Conservation (phyloP, 2,888 invertebrate genomes). For the Saturnia japonica region DNA sequence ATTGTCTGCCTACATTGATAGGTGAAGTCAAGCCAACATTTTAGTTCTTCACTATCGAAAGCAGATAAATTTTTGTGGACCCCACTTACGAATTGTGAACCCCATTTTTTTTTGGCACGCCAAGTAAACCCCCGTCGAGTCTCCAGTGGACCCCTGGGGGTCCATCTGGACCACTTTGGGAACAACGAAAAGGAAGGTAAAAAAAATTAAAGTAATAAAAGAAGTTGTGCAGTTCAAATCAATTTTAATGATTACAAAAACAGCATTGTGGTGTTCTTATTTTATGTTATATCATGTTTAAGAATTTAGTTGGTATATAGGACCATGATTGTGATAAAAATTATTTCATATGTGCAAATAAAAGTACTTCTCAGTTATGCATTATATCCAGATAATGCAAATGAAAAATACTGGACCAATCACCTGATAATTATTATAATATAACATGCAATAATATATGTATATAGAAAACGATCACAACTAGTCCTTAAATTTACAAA, state of each 20-base stretch:
- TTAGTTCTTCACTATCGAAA: too few relatives aligned
- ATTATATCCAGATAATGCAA: slow-evolving; percentile 75
- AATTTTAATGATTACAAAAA: slow-evolving; percentile 55
- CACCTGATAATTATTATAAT: slow-evolving; percentile 59
- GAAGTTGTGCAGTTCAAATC: slow-evolving; percentile 31
- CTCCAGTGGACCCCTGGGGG: too few relatives aligned
- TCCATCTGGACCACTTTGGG: too few relatives aligned
- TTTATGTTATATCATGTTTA: slow-evolving; percentile 44
- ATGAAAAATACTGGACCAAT: slow-evolving; percentile 65
- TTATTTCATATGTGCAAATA: slow-evolving; percentile 57
- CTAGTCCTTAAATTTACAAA: slow-evolving; percentile 71
- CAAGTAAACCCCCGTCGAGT: too few relatives aligned
- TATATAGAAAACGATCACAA: slow-evolving; percentile 56
- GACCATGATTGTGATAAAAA: slow-evolving; percentile 72
- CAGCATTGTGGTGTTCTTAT: slow-evolving; percentile 60
- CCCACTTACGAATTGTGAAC: too few relatives aligned
- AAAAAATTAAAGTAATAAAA: slow-evolving; percentile 23
- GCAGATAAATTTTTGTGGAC: too few relatives aligned
- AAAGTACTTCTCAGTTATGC: slow-evolving; percentile 64
- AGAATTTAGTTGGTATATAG: slow-evolving; percentile 46
- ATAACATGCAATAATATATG: slow-evolving; percentile 67
- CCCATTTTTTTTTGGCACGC: too few relatives aligned
- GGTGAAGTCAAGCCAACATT: too few relatives aligned
- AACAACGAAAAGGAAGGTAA: slow-evolving; percentile 22
- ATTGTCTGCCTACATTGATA: too few relatives aligned